Conservation (phyloP, 1,140 invertebrate species). For the Metaphire vulgaris region DNA sequence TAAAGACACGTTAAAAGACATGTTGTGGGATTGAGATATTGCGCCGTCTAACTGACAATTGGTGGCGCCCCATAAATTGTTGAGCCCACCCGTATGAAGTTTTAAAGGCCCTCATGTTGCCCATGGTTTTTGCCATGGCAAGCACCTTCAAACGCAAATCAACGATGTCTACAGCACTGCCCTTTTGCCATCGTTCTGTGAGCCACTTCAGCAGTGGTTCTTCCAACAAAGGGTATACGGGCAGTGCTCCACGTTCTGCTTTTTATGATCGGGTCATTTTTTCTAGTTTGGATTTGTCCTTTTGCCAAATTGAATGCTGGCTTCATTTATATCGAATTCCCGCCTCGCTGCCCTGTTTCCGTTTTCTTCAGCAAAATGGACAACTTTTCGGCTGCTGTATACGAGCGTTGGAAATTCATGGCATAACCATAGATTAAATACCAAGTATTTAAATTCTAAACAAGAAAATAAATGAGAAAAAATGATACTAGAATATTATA, state of each 20-base stretch:
- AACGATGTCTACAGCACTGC: background rate
- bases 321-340: background rate
- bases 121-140: background rate
- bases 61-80: background rate
- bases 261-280: no score
- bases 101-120: background rate
- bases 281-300: no score
- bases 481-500: no score
- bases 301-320: background rate
- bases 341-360: background rate
- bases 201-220: background rate
- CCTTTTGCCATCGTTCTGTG: background rate
- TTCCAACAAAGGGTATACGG: background rate
- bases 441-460: no score
- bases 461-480: no score
- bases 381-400: background rate
- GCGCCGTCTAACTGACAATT: background rate
- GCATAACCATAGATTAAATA: no score
- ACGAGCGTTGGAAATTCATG: background rate
- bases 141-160: background rate
- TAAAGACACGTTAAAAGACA: no score
- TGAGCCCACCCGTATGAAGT: background rate
- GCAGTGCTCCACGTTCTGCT: background rate
- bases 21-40: no score
- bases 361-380: background rate